Percentiles rank a stretch among this genome's conserved stretches.
phyloP scores from a whole-genome alignment of 2,797 vertebrate genomes.

The Ficedula albicollis region DNA sequence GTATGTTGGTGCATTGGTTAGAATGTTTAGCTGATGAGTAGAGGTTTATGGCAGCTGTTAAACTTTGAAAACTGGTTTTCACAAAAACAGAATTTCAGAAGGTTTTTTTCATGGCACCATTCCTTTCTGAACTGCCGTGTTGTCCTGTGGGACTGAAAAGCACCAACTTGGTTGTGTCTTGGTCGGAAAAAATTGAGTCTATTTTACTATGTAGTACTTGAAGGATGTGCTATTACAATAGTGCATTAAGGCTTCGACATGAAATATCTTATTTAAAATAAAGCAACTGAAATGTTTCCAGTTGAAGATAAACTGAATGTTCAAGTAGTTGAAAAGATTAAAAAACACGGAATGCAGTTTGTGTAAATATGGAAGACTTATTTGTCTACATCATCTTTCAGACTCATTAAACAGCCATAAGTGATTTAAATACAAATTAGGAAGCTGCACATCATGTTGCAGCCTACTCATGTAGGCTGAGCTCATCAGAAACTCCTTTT shows the following conservation, averaged over 20 bases:
- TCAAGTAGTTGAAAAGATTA: conserved; percentile 13
- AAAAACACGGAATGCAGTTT: conserved; percentile 3
- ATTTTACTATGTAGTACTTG: background rate
- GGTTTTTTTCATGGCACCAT: background rate
- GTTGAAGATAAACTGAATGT: background rate
- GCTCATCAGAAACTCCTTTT: conserved; percentile 41
- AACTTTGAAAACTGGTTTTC: background rate
- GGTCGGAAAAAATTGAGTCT: background rate
- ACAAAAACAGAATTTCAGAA: background rate
- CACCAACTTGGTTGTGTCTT: background rate
- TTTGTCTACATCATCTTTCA: conserved; percentile 53
- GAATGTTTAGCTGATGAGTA: background rate
- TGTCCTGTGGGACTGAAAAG: background rate
- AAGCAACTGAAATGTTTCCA: background rate
- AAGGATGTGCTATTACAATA: background rate
- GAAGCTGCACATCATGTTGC: conserved; percentile 42
- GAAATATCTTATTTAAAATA: conserved; percentile 8
- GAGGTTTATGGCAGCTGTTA: background rate
- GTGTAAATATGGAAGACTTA: conserved; percentile 19
- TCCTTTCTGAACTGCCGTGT: background rate
- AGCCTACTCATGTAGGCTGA: conserved; percentile 40
- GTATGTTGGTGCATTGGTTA: rapidly evolving
- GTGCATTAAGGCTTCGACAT: background rate
- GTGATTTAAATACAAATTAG: conserved; percentile 54
- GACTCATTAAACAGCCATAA: conserved; percentile 33